Conservation (phyloP, 2,888 invertebrate species). For the Diadegma fenestrale region DNA sequence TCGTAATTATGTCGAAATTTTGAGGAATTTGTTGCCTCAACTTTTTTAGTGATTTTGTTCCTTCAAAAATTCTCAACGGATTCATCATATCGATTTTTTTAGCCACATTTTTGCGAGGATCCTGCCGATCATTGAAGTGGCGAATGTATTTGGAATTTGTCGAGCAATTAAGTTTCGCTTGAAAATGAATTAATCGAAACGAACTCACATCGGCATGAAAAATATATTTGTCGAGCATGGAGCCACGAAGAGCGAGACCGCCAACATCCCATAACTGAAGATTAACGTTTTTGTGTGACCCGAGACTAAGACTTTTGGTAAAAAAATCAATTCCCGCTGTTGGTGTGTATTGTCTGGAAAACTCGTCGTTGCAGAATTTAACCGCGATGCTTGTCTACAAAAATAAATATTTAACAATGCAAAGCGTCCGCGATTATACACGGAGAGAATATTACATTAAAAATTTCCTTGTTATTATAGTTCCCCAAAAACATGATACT, state of each 20-base stretch:
- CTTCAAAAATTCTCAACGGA: no score
- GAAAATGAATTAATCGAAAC: not conserved
- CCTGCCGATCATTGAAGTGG: not conserved
- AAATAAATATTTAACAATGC: slow-evolving; percentile 12
- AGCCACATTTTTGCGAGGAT: not conserved
- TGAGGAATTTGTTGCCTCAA: no score
- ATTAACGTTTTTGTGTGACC: slow-evolving; percentile 87
- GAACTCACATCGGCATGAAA: slow-evolving; percentile 89
- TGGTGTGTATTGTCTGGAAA: slow-evolving; percentile 87
- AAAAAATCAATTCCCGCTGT: slow-evolving; percentile 91
- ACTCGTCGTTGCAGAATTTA: slow-evolving; percentile 89
- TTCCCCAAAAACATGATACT: no score
- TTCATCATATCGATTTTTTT: no score
- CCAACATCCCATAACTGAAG: slow-evolving; percentile 94
- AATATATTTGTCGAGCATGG: slow-evolving; percentile 92
- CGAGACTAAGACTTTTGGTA: slow-evolving; percentile 88
- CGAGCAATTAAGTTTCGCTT: not conserved
- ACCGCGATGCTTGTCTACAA: slow-evolving; percentile 88
- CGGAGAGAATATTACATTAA: no score
- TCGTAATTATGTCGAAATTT: no score
- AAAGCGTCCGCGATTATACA: not conserved
- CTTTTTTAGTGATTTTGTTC: no score
- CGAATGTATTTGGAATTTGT: not conserved
- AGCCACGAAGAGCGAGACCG: slow-evolving; percentile 90
- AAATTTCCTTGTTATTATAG: no score